Evolutionary conservation across 2,888 invertebrate species (phyloP), one percentile per base, ranked within the genome.

Genomic region (Crematogaster levior): DNA sequence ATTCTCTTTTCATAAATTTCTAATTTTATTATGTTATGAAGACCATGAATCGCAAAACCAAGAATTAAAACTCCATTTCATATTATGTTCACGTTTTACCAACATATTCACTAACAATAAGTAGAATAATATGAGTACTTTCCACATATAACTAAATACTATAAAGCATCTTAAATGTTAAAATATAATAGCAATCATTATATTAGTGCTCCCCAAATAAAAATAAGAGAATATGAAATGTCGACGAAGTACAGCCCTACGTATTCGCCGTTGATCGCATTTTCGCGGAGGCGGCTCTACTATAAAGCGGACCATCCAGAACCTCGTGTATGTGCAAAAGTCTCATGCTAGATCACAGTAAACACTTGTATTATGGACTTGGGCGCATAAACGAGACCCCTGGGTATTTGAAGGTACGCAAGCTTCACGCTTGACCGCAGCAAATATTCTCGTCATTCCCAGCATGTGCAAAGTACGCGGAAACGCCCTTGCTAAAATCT

Each of bases 181-280:
- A 15, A 43, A 7, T 15, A 34, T 61, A 61, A 18, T 18, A 37
- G n/a, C 12, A n/a, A 34, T 65, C 3, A 34, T 34, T 48, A 10
- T 63, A 34, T 34, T 46, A 61, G 15, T 7, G n/a, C n/a, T n/a
- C n/a, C n/a, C 12, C 18, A 3, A 65, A 37, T 24, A 12, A 37
- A 46, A 61, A 21, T 43, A 30, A 53, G 21, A 21, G 10, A 30
- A 56, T 21, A 24, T 56, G 15, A 65, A 74, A 27, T 56, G n/a
- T 81, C 43, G 24, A 24, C 4, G 37, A 56, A 77, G 77, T 53
- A 82, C 77, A 77, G 46, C 56, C 75, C 85, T 84, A 86, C 89
- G 88, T 88, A 68, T 88, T 86, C 85, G 83, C 74, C 65, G 83
- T 70, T 43, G 18, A 77, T 77, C 77, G 51, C 37, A 75, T 66